Percentiles rank a stretch among this genome's conserved stretches.
phyloP scores from a whole-genome alignment of 2,888 invertebrate genomes.

The Agrypnus murinus region DNA sequence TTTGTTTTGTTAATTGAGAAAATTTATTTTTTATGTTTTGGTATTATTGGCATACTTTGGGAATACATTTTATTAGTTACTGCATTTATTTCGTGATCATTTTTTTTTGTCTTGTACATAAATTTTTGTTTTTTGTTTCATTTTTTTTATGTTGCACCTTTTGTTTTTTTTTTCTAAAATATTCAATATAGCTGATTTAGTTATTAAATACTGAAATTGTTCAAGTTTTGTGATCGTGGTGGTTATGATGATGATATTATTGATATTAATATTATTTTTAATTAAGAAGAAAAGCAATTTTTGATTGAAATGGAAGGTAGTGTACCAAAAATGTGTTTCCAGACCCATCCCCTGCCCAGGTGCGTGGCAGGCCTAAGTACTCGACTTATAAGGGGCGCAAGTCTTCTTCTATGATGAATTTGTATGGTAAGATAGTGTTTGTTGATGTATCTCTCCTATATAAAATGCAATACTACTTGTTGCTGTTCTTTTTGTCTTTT shows the following conservation, averaged over 20 bases:
- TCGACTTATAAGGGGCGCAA: slow-evolving; percentile 90
- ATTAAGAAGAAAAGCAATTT: slow-evolving; percentile 50
- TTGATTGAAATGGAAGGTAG: slow-evolving; percentile 67
- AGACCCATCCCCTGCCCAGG: slow-evolving; percentile 86
- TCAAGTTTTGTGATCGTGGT: slow-evolving; percentile 43
- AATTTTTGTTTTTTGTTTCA: slow-evolving; percentile 20
- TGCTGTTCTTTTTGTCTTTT: slow-evolving; percentile 42
- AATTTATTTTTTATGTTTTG: neutral
- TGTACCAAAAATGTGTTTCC: slow-evolving; percentile 79
- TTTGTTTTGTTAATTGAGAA: slow-evolving; percentile 10
- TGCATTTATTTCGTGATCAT: neutral
- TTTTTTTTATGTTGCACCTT: slow-evolving; percentile 16
- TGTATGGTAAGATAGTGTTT: slow-evolving; percentile 88
- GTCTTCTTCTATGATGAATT: slow-evolving; percentile 96
- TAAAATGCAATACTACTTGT: too few species aligned
- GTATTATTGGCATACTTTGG: slow-evolving; percentile 6
- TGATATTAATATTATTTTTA: slow-evolving; percentile 6
- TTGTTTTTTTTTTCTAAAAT: slow-evolving; percentile 1
- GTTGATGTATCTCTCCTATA: slow-evolving; percentile 41
- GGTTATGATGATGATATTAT: slow-evolving; percentile 21
- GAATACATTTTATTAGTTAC: too few species aligned
- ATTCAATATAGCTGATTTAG: neutral
- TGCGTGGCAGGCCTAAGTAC: slow-evolving; percentile 89
- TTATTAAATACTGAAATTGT: slow-evolving; percentile 12
- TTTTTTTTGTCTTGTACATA: slow-evolving; percentile 8